Evolutionary conservation across 1,140 invertebrate species (phyloP).

Genomic region (Cotesia vestalis): DNA sequence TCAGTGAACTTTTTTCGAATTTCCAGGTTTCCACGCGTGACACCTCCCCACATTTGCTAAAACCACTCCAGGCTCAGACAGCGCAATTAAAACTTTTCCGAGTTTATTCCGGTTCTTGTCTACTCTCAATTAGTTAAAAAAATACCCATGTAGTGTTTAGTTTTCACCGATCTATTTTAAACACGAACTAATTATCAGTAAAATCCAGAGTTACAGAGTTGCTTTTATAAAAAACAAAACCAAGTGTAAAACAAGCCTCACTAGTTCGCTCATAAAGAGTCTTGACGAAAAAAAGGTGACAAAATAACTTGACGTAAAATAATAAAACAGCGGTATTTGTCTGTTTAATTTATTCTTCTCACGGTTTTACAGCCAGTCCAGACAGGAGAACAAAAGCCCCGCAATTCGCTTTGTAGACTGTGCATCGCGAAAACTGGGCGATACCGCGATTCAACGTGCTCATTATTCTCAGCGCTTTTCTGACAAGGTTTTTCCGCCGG

Average conservation of each 20-base stretch:
- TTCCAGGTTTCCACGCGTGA: constrained; percentile 3
- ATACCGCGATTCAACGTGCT: constrained; percentile 25
- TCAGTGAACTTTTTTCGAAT: constrained; percentile 18
- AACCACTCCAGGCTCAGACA: constrained; percentile 14
- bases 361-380: constrained; percentile 12
- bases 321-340: constrained; percentile 28
- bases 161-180: constrained; percentile 2
- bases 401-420: not conserved
- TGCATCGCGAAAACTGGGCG: not conserved
- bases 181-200: too few species aligned
- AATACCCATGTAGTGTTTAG: not conserved
- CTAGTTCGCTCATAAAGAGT: not conserved
- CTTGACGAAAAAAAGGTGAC: not conserved
- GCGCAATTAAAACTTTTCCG: constrained; percentile 33
- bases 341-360: constrained; percentile 34
- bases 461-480: constrained; percentile 22
- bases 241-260: too few species aligned
- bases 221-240: too few species aligned
- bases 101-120: constrained; percentile 26
- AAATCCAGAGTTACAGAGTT: too few species aligned
- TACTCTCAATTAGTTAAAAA: constrained; percentile 21
- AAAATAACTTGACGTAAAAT: constrained; percentile 17
- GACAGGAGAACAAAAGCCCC: constrained; percentile 22
- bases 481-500: not conserved
- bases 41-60: not conserved